A percentile compares a stretch with the other conserved stretches of the same genome.
Conservation (phyloP, 2,797 vertebrate species). For the Myotis findleyi region DNA sequence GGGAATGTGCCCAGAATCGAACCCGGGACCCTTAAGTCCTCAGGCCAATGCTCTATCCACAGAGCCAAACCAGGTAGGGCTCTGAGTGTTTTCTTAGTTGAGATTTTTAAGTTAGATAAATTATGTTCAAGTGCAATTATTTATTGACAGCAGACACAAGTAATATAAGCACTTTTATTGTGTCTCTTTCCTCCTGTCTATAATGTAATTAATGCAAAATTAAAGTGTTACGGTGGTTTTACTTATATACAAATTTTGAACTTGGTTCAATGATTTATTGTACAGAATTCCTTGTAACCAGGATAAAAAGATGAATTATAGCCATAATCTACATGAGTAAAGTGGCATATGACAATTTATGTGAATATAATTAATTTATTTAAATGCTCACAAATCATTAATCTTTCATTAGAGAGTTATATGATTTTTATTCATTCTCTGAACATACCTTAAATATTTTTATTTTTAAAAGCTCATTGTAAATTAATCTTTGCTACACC, state of each 20-base stretch:
- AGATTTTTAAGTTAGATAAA: conserved; percentile 1
- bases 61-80: no score
- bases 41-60: no score
- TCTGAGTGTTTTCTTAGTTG: background rate
- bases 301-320: conserved; percentile 8
- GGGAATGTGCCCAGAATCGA: no score
- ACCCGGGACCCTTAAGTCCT: no score
- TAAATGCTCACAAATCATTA: conserved; percentile 46
- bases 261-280: conserved; percentile 31
- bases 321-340: background rate
- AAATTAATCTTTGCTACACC: background rate
- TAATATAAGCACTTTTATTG: background rate
- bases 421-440: background rate
- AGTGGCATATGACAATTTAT: background rate
- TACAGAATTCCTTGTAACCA: conserved; percentile 11
- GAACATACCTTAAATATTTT: background rate
- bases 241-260: background rate
- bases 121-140: background rate
- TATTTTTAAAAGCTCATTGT: background rate
- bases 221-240: background rate
- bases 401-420: background rate
- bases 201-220: background rate
- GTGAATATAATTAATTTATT: background rate
- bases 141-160: background rate
- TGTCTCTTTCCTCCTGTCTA: background rate